phyloP scores from a whole-genome alignment of 2,797 vertebrate species.

The Coracias cyanogaster region DNA sequence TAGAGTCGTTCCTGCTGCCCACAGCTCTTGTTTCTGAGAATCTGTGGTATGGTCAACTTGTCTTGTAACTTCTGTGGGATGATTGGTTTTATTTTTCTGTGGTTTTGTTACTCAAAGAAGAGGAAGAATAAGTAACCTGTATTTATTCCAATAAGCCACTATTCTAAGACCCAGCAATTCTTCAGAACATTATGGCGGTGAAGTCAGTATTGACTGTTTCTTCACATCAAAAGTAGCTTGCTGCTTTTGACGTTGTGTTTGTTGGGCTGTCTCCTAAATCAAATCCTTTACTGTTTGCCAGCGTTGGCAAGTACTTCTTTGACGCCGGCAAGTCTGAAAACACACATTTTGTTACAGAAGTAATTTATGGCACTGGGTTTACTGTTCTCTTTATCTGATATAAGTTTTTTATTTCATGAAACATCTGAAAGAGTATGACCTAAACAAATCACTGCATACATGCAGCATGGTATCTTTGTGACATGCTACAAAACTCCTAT shows the following conservation, averaged over 20 bases:
- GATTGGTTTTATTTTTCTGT: background rate
- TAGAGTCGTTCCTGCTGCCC: background rate
- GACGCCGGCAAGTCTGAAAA: background rate
- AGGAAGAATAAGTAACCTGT: background rate
- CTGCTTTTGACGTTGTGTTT: background rate
- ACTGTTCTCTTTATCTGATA: background rate
- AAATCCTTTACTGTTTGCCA: background rate
- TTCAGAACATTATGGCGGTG: background rate
- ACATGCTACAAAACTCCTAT: background rate
- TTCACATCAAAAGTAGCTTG: background rate
- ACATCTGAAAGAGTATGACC: background rate
- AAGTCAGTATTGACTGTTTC: background rate
- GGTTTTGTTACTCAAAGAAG: background rate
- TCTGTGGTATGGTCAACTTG: background rate
- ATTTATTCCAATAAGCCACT: background rate
- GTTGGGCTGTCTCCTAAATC: background rate
- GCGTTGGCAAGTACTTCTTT: background rate
- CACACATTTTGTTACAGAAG: background rate
- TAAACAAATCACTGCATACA: background rate
- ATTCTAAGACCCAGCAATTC: background rate
- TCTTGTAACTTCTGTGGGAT: background rate
- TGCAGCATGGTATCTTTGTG: background rate
- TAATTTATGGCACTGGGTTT: background rate
- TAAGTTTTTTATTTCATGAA: background rate
- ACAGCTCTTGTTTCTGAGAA: background rate